Conservation (phyloP, 2,113 vertebrate genomes). For the Oryzias woworae region DNA sequence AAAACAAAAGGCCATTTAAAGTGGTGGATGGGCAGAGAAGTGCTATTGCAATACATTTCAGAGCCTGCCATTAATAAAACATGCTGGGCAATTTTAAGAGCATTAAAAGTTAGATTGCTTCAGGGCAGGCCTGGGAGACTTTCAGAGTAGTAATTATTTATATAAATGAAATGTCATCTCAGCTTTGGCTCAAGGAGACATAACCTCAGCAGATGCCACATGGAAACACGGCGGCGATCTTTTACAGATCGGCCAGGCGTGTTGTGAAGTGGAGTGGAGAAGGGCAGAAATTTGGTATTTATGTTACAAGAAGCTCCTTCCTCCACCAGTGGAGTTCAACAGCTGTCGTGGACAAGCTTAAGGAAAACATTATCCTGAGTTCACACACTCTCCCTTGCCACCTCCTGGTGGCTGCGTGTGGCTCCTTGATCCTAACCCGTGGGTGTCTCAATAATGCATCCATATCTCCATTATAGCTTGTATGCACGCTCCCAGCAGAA, state of each 20-base stretch:
- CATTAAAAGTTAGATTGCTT: slow-evolving; percentile 81
- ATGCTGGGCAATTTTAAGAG: slow-evolving; percentile 78
- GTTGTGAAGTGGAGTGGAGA: slow-evolving; percentile 61
- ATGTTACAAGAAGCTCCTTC: slow-evolving; percentile 53
- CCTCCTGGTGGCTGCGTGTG: slow-evolving; percentile 48
- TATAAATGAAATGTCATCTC: slow-evolving; percentile 81
- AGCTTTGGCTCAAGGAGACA: slow-evolving; percentile 73
- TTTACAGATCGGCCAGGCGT: slow-evolving; percentile 35
- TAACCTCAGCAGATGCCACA: slow-evolving; percentile 65
- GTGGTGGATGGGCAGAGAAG: slow-evolving; percentile 43
- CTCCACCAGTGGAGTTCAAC: slow-evolving; percentile 31
- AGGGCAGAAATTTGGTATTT: slow-evolving; percentile 55
- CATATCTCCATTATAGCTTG: slow-evolving; percentile 72
- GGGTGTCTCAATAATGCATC: slow-evolving; percentile 78
- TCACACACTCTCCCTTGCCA: slow-evolving; percentile 43
- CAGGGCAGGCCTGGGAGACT: slow-evolving; percentile 73
- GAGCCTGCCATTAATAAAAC: slow-evolving; percentile 74
- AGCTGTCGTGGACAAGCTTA: slow-evolving; percentile 31
- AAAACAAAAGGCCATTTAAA: slow-evolving; percentile 54
- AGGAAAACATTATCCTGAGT: slow-evolving; percentile 62
- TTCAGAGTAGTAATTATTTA: slow-evolving; percentile 78
- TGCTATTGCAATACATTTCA: slow-evolving; percentile 65
- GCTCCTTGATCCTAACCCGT: slow-evolving; percentile 69
- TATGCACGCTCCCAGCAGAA: slow-evolving; percentile 65
- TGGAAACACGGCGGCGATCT: slow-evolving; percentile 54